These are phyloP conservation scores for Aphelinus atriplicis DNA, from an alignment of 1,140 invertebrate species.

Conservation along the genomic window DNA sequence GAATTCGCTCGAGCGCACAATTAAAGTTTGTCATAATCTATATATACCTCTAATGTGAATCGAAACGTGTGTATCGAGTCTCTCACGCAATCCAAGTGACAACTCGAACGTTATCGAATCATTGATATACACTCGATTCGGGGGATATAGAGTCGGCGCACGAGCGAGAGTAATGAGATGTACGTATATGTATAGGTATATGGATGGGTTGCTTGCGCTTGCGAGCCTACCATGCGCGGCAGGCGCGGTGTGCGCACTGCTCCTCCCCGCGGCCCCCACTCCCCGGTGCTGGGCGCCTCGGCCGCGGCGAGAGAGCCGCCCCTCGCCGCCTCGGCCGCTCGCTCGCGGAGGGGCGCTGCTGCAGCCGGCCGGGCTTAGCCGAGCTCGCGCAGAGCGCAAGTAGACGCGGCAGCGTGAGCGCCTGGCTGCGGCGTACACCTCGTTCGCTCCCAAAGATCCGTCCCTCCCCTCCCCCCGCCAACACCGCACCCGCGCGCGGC, in stretches of 20 bases:
- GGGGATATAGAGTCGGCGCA: not conserved
- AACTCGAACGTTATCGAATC: too few species aligned
- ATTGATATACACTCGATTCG: not conserved
- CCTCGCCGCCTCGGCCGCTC: too few species aligned
- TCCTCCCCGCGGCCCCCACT: not conserved
- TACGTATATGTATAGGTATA: too few species aligned
- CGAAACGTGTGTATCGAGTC: too few species aligned
- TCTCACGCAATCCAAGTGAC: too few species aligned
- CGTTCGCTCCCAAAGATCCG: too few species aligned
- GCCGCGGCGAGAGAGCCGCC: not conserved
- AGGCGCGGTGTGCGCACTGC: not conserved
- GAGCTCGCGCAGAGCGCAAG: constrained; percentile 37
- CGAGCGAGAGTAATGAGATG: too few species aligned
- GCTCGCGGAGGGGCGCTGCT: constrained; percentile 11
- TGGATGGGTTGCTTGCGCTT: not conserved
- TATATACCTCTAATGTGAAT: too few species aligned
- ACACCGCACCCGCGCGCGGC: not conserved
- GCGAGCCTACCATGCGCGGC: not conserved
- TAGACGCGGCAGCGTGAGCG: constrained; percentile 38
- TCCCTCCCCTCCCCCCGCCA: not conserved
- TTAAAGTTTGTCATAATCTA: too few species aligned
- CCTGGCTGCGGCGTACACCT: too few species aligned
- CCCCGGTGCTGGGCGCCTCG: not conserved
- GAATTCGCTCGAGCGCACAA: too few species aligned
- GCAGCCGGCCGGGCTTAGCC: constrained; percentile 5